Percentiles rank a stretch among this genome's conserved stretches.
phyloP scores from a whole-genome alignment of 2,888 invertebrate genomes.

The Seladonia tumulorum region DNA sequence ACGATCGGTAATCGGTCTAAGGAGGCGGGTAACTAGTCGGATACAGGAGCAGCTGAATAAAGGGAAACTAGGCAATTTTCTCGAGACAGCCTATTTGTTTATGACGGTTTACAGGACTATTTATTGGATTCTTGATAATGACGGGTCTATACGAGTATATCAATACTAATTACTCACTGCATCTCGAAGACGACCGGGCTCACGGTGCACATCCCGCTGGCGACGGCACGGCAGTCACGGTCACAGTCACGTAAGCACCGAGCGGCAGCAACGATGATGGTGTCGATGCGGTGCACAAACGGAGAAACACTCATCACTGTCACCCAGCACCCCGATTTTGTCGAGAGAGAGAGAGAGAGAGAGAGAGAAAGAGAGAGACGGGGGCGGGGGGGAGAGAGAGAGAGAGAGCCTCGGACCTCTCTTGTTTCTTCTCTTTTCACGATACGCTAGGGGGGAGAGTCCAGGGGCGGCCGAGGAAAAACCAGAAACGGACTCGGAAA shows the following conservation, averaged over 20 bases:
- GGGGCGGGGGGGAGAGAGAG: neutral
- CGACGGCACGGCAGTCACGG: constrained; percentile 63
- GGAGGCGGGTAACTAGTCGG: neutral
- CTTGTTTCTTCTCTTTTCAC: constrained; percentile 7
- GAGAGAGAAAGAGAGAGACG: neutral
- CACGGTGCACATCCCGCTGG: constrained; percentile 48
- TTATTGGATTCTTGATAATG: no score
- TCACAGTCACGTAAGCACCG: constrained; percentile 69
- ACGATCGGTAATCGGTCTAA: neutral
- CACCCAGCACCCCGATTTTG: constrained; percentile 41
- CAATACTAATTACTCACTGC: constrained; percentile 61
- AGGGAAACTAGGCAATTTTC: neutral
- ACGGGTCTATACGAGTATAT: neutral
- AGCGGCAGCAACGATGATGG: constrained; percentile 29
- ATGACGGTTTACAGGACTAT: neutral
- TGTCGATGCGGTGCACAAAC: constrained; percentile 51
- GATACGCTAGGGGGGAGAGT: constrained; percentile 23
- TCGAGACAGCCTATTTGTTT: neutral
- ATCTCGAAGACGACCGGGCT: constrained; percentile 55
- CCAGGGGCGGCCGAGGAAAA: constrained; percentile 33
- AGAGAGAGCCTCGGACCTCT: neutral
- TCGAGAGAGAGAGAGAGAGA: neutral
- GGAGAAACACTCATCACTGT: constrained; percentile 70
- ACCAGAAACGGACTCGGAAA: neutral
- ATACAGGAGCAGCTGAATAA: neutral